Base-by-base conservation (phyloP, 2,888 invertebrate genomes). In the Hydraecia micacea region DNA sequence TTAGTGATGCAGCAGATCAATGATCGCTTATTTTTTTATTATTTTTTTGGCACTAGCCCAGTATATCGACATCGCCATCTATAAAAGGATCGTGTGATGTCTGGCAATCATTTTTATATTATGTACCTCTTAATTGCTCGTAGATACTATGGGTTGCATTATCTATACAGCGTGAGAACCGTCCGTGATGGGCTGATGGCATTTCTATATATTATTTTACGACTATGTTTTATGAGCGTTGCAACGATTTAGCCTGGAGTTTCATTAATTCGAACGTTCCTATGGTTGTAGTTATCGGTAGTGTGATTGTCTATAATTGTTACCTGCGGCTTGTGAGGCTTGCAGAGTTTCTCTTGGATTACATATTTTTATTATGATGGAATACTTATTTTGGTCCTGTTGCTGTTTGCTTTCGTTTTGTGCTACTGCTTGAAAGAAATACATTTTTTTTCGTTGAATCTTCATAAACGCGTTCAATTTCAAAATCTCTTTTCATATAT, bases 91-190 rank as follows among this genome's bases (percentile, higher is more conserved):
- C 89, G 88, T 88, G 87, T 87, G 89, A 86, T 87, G 89, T 86
- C 87, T 87, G 81, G 90, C 90, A 91, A 91, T 91, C 89, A 91
- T 90, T 91, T 89, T 90, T 90, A 90, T 91, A 90, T 89, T 91
- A 90, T 90, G 76, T 84, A 85, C 79, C 79, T 87, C 85, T 89
- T 90, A 91, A 91, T 90, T 90, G 89, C 88, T 90, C 75, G 81
- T 89, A 86, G 85, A 88, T 86, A 86, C 80, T 86, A 85, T 88
- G 85, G 83, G 83, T 89, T 90, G 88, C 85, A 87, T 88, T 88
- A 84, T 81, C 84, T 76, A 73, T 80, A 83, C 84, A 72, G 79
- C 91, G 91, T 91, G 91, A 91, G 91, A 91, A 90, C 82, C 72
- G 46, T 63, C 67, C 80, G 63, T 80, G 86, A 89, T 86, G 81